These are phyloP conservation scores for Chesias legatella DNA, from an alignment of 2,888 invertebrate genomes.

Conservation along the genomic window DNA sequence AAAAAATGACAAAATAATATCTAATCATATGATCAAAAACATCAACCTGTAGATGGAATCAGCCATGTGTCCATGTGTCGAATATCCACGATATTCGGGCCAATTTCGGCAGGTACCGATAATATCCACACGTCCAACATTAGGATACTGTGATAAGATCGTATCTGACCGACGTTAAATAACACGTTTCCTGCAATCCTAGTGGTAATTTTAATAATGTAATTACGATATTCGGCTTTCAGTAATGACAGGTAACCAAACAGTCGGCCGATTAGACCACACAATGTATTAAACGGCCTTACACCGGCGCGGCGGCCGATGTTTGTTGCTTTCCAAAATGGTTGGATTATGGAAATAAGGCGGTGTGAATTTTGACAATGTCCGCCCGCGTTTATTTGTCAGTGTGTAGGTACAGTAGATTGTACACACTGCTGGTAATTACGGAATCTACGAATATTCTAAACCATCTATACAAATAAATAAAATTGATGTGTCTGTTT, in stretches of 20 bases:
- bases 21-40: too few species aligned
- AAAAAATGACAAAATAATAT: too few species aligned
- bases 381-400: background rate
- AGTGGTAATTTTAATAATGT: conserved; percentile 76
- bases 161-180: conserved; percentile 73
- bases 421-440: too few species aligned
- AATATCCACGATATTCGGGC: conserved; percentile 58
- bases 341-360: conserved; percentile 17
- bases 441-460: too few species aligned
- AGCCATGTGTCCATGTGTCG: conserved; percentile 48
- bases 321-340: conserved; percentile 36
- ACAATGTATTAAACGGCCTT: conserved; percentile 40
- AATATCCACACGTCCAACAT: conserved; percentile 77
- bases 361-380: background rate
- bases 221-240: conserved; percentile 73
- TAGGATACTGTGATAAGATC: conserved; percentile 75
- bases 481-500: too few species aligned
- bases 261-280: conserved; percentile 46
- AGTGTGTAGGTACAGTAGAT: too few species aligned
- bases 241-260: conserved; percentile 56
- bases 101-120: conserved; percentile 72
- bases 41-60: conserved; percentile 43
- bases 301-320: conserved; percentile 37
- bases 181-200: conserved; percentile 79
- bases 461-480: too few species aligned